phyloP scores from a whole-genome alignment of 1,140 invertebrate species.

The Drosophila nigrodunni region DNA sequence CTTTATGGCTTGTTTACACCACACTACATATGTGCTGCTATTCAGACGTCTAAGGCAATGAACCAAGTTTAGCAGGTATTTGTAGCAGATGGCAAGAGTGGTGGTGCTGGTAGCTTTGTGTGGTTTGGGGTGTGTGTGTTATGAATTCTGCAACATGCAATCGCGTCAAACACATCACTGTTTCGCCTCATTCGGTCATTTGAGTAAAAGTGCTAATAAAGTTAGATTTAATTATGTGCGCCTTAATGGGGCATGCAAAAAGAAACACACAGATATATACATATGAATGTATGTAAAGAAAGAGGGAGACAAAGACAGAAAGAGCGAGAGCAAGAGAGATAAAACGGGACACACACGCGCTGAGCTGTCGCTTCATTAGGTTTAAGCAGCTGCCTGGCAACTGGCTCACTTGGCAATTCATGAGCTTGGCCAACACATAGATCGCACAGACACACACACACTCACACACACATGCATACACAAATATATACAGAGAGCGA shows the following conservation, averaged over 20 bases:
- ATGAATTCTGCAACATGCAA: conserved; percentile 30
- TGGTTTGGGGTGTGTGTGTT: not conserved
- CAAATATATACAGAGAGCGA: conserved; percentile 1
- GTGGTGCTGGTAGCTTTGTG: not conserved
- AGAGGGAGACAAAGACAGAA: not conserved
- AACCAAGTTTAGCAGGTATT: conserved; percentile 13
- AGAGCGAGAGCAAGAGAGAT: not conserved
- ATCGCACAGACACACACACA: conserved; percentile 8
- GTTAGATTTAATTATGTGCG: conserved; percentile 78
- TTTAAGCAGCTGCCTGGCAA: conserved; percentile 72
- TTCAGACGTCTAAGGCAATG: conserved; percentile 22
- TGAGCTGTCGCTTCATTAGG: conserved; percentile 59
- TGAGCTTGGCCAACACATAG: conserved; percentile 45
- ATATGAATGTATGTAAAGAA: not conserved
- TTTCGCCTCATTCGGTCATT: conserved; percentile 25
- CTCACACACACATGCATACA: conserved; percentile 5
- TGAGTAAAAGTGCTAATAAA: conserved; percentile 73
- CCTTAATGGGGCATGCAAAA: conserved; percentile 65
- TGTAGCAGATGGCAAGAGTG: not conserved
- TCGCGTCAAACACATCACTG: conserved; percentile 22
- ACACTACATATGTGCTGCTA: not conserved
- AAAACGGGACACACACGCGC: conserved; percentile 4
- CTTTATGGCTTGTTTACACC: conserved; percentile 15
- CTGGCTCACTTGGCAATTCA: conserved; percentile 75
- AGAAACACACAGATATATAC: not conserved